phyloP scores from a whole-genome alignment of 1,140 invertebrate species.

The Microplitis mediator region DNA sequence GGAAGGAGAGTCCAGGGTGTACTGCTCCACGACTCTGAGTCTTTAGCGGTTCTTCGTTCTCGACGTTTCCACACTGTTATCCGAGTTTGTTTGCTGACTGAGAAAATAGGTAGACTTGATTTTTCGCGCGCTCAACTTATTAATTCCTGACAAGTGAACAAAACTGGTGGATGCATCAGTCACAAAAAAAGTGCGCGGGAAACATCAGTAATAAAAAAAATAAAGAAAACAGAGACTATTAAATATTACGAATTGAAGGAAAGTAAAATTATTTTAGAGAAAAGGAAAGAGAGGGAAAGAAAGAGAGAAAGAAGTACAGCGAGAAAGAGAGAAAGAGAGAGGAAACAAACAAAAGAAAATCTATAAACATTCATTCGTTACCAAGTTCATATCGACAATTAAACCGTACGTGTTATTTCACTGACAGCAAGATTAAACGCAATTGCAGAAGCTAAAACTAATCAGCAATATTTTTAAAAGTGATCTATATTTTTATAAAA shows the following conservation, averaged over 20 bases:
- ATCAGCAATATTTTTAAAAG: neutral
- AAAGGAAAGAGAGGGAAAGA: constrained; percentile 15
- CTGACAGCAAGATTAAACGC: neutral
- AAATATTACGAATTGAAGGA: neutral
- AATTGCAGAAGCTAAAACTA: neutral
- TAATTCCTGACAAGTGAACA: neutral
- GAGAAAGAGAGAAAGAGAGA: constrained; percentile 10
- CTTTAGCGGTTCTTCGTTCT: constrained; percentile 11
- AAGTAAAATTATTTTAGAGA: constrained; percentile 24
- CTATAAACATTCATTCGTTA: constrained; percentile 7
- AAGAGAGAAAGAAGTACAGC: constrained; percentile 25
- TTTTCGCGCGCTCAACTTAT: neutral
- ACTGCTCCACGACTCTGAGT: constrained; percentile 32
- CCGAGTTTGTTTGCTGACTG: neutral
- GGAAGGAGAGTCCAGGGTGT: constrained; percentile 37
- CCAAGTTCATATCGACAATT: constrained; percentile 22
- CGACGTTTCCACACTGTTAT: constrained; percentile 3
- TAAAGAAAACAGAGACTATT: neutral
- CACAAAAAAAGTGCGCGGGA: neutral
- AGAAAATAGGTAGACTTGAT: neutral
- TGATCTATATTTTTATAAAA: neutral
- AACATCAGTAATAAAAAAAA: neutral
- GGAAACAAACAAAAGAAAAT: constrained; percentile 30
- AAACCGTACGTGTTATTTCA: neutral
- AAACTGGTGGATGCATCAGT: neutral